Evolutionary conservation across 2,888 invertebrate genomes (phyloP).

Genomic region (Parapristionchus giblindavisi): DNA sequence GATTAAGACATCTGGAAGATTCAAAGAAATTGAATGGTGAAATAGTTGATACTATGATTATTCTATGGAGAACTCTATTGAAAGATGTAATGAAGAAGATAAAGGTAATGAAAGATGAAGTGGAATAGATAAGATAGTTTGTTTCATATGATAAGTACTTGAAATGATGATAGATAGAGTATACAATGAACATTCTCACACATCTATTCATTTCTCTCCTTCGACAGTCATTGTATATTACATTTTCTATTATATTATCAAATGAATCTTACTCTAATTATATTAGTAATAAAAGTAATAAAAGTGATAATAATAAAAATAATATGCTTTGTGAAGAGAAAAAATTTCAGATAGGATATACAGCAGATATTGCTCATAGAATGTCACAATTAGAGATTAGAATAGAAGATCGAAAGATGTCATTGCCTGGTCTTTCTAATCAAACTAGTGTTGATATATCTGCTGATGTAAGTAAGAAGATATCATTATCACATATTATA

Average conservation of each 20-base stretch:
- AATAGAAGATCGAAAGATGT: conserved; percentile 21
- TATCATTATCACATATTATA: too few species aligned
- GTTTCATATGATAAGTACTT: too few species aligned
- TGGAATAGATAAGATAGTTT: neutral
- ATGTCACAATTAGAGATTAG: conserved; percentile 50
- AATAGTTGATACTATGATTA: conserved; percentile 54
- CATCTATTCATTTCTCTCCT: too few species aligned
- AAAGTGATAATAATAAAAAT: too few species aligned
- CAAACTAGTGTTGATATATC: neutral
- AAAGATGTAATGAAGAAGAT: conserved; percentile 61
- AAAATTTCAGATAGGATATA: conserved; percentile 58
- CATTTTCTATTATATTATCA: too few species aligned
- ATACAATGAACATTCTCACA: neutral
- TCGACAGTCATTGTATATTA: too few species aligned
- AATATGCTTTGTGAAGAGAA: too few species aligned
- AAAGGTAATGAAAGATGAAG: conserved; percentile 47
- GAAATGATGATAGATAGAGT: too few species aligned
- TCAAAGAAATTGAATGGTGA: conserved; percentile 23
- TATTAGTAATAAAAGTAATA: neutral
- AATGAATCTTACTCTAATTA: too few species aligned
- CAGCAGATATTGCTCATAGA: conserved; percentile 55
- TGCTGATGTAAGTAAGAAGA: conserved; percentile 29
- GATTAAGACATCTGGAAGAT: conserved; percentile 30
- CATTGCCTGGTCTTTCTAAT: neutral
- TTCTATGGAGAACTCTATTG: conserved; percentile 59